Base-by-base conservation (phyloP, 1,140 invertebrate species). In the fruit fly (Drosophila melanogaster) region DNA sequence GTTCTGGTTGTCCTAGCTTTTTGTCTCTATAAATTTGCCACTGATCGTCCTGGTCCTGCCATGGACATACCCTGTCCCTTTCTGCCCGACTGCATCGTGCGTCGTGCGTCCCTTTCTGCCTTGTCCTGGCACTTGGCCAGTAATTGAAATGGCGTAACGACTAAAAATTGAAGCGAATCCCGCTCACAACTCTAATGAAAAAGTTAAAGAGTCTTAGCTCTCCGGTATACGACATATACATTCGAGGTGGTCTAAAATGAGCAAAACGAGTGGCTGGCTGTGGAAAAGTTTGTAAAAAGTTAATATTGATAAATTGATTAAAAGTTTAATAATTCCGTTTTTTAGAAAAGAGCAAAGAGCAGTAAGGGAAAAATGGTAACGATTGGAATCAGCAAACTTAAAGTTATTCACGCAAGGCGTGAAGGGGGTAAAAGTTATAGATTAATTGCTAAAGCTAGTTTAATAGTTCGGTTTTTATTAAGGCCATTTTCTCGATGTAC, bases 301-400 rank as follows among this genome's bases (percentile, higher is more conserved):
- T 89, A 89, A 89, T 89, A 89, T 89, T 89, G 84, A 89, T 89
- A 89, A 89, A 89, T 90, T 89, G 84, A 89, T 89, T 89, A 84
- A 89, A 89, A 89, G 72, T 89, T 89, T 89, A 89, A 90, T 89
- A 89, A 89, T 90, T 89, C 65, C 74, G 49, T 70, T 70, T 79
- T 86, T 70, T 81, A 37, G 56, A 50, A 2, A 38, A 38, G 46
- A 24, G 24, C 5, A 22, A 17, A 15, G 11, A 15, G n/a, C 14
- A 66, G 47, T 30, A 49, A 62, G 26, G 24, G 46, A 17, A 17
- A 38, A 49, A 33, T 51, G 24, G 24, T 19, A 15, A 30, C 11
- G n/a, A 30, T 30, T 37, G 5, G 11, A 24, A 37, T 17, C 26
- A 43, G 24, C 53, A 26, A 30, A 41, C 40, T 10, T 17, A 47